phyloP scores from a whole-genome alignment of 1,140 invertebrate species.

The Aphaenogaster floridana region DNA sequence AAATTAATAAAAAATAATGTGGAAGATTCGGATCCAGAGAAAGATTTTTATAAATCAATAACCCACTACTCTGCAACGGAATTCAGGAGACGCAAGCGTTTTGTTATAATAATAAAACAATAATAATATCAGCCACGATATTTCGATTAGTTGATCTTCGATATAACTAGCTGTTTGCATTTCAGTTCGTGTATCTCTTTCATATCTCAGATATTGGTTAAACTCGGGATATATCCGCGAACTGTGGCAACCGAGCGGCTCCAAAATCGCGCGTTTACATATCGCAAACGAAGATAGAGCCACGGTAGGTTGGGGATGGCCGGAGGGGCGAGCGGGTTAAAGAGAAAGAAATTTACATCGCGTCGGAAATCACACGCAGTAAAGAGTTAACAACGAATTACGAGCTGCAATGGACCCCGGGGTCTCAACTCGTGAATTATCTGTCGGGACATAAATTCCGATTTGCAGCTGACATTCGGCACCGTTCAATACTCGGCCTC shows the following conservation, averaged over 20 bases:
- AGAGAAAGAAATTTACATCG: constrained; percentile 23
- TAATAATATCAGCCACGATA: not conserved
- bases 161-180: not conserved
- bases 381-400: constrained; percentile 58
- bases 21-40: not conserved
- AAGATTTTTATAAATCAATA: not conserved
- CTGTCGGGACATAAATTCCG: constrained; percentile 47
- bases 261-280: not conserved
- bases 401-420: constrained; percentile 25
- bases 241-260: not conserved
- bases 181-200: not conserved
- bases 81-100: not conserved
- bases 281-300: not conserved
- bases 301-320: not conserved
- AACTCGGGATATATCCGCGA: not conserved
- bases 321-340: not conserved
- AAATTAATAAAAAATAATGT: not conserved
- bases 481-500: constrained; percentile 39
- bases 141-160: not conserved
- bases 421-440: constrained; percentile 37
- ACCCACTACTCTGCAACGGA: not conserved
- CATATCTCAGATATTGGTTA: not conserved
- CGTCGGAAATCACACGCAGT: constrained; percentile 38
- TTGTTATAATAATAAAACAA: not conserved
- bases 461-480: constrained; percentile 51